Percentiles rank a stretch among this genome's conserved stretches.
Evolutionary conservation across 2,113 vertebrate genomes (phyloP).

Genomic region (Oostethus manadensis): DNA sequence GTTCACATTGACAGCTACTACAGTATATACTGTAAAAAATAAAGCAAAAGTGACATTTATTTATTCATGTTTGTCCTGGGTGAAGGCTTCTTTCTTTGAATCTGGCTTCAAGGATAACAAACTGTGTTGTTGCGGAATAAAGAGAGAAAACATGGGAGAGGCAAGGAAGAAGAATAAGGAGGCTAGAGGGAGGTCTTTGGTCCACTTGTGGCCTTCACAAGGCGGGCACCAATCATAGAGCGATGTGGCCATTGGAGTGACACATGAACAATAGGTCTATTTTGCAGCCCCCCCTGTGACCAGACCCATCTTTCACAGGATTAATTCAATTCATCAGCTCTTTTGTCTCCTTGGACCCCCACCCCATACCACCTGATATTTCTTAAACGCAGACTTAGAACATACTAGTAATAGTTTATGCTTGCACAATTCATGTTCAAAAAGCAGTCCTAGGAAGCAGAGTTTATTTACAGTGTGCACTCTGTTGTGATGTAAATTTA

Average conservation of each 20-base stretch:
- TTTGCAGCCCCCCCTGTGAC: conserved; percentile 69
- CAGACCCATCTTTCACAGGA: conserved; percentile 75
- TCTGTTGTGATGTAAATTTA: too few relatives aligned
- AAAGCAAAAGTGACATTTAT: conserved; percentile 14
- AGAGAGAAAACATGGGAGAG: conserved; percentile 25
- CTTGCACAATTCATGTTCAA: too few relatives aligned
- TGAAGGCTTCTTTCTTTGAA: conserved; percentile 25
- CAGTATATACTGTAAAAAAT: not conserved
- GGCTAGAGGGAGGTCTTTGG: conserved; percentile 57
- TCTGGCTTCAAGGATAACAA: conserved; percentile 30
- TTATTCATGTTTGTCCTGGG: conserved; percentile 10
- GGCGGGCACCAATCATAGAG: conserved; percentile 70
- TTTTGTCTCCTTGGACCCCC: conserved; percentile 72
- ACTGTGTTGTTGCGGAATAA: conserved; percentile 28
- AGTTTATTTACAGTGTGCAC: too few relatives aligned
- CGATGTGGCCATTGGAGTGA: conserved; percentile 72
- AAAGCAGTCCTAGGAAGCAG: too few relatives aligned
- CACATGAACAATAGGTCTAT: conserved; percentile 74
- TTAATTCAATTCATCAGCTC: conserved; percentile 77
- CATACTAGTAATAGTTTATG: conserved; percentile 59
- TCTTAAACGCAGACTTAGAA: conserved; percentile 62
- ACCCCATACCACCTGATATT: conserved; percentile 74
- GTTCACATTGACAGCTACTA: conserved; percentile 3
- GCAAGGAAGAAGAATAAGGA: conserved; percentile 31
- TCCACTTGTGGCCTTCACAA: conserved; percentile 73